Percentiles rank a stretch among this genome's conserved stretches.
Conservation (phyloP, 1,140 invertebrate species). For the Camponotus vicinus region DNA sequence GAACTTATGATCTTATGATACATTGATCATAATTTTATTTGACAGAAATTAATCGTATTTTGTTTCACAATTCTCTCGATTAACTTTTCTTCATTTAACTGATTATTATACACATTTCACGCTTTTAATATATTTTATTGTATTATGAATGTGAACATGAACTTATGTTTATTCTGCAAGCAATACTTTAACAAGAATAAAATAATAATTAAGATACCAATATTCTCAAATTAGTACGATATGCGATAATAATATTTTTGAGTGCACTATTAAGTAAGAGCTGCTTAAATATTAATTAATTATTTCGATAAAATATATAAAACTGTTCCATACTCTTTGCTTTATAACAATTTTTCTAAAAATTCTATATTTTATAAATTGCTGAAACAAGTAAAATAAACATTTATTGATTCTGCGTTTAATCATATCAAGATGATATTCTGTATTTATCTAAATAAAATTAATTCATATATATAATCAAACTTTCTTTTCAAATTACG, state of each 20-base stretch:
- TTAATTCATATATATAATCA: not conserved
- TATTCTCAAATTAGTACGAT: not conserved
- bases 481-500: not conserved
- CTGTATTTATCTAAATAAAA: not conserved
- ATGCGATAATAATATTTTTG: not conserved
- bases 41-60: conserved; percentile 9
- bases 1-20: conserved; percentile 17
- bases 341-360: not conserved
- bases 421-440: conserved; percentile 7
- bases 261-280: not conserved
- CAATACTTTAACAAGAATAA: not conserved
- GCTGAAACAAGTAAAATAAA: not conserved
- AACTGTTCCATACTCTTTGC: not conserved
- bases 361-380: not conserved
- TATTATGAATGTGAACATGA: not conserved
- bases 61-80: conserved; percentile 34
- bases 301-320: conserved; percentile 4
- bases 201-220: not conserved
- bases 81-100: not conserved
- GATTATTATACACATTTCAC: not conserved
- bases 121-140: not conserved
- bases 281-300: not conserved
- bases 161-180: not conserved
- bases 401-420: conserved; percentile 41
- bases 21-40: not conserved